Evolutionary conservation across 2,113 vertebrate species (phyloP), one percentile per base, ranked within the genome.

Genomic region (Gavialis gangeticus): DNA sequence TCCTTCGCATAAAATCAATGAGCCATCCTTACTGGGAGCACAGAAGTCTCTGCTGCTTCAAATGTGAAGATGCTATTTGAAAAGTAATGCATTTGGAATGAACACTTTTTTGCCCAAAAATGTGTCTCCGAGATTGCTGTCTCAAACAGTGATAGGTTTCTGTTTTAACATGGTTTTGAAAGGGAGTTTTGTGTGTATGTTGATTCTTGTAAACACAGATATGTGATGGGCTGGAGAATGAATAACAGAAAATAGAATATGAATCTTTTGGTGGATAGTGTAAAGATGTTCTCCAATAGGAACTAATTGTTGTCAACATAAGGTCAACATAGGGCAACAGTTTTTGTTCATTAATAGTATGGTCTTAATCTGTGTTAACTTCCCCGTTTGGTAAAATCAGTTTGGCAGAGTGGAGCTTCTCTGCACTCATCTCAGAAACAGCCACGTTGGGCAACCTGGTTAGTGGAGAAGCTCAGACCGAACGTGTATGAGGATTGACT

Each of bases 21-120:
- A 4, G 5, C n/a, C 18, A 1, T 55, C 7, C 18, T 54, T 46
- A 30, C 76, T 0, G 0, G 56, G 62, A 21, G 46, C 28, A 15
- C 19, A 3, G 8, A 2, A 54, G 3, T 15, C 56, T 80, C 76
- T 37, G 30, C 54, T 55, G n/a, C 27, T 27, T 22, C 30, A 76
- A 57, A 21, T 7, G 30, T 28, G 17, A 30, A n/a, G 64, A 67
- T 30, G 64, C 64, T 67, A 67, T 67, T 67, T 67, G 27, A 28
- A 67, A 67, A 67, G 30, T 46, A 46, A 46, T 67, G 28, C 30
- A 30, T 30, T 19, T 67, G 46, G 46, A 46, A 46, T n/a, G n/a
- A 27, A 7, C 64, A 19, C 64, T 67, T 67, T 15, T 28, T 30
- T 67, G n/a, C 30, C 16, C 64, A 67, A 67, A 67, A 67, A 18